Conservation (phyloP, 2,888 invertebrate genomes). For the Tribolium freemani region DNA sequence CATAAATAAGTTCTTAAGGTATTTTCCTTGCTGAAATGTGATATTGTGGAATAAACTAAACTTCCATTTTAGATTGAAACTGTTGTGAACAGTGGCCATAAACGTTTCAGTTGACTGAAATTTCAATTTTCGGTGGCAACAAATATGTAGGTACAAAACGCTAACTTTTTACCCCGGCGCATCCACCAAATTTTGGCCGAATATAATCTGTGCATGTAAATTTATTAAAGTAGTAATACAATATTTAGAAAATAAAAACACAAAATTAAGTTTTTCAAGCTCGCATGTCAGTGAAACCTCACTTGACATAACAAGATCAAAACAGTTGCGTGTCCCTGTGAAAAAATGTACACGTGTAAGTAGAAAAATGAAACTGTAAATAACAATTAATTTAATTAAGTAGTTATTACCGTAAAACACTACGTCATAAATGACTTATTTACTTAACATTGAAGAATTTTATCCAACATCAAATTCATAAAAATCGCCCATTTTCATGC, state of each 20-base stretch:
- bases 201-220: slow-evolving; percentile 19
- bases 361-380: slow-evolving; percentile 22
- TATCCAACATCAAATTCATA: neutral
- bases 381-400: slow-evolving; percentile 31
- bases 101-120: too few species aligned
- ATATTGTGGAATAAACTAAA: neutral
- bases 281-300: slow-evolving; percentile 20
- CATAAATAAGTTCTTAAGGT: slow-evolving; percentile 28
- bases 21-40: slow-evolving; percentile 21
- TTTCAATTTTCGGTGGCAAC: too few species aligned
- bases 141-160: too few species aligned
- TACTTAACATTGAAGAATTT: neutral
- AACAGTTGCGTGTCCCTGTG: slow-evolving; percentile 25
- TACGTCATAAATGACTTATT: neutral
- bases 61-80: neutral
- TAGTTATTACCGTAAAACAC: neutral
- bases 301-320: slow-evolving; percentile 14
- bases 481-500: neutral
- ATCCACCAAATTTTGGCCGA: too few species aligned
- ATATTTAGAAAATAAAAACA: slow-evolving; percentile 24
- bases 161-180: too few species aligned
- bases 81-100: too few species aligned
- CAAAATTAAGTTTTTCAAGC: slow-evolving; percentile 8
- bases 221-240: slow-evolving; percentile 4
- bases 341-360: slow-evolving; percentile 28